A percentile compares a stretch with the other conserved stretches of the same genome.
Evolutionary conservation across 2,888 invertebrate genomes (phyloP).

Genomic region (Lissocephala sabroskyi): DNA sequence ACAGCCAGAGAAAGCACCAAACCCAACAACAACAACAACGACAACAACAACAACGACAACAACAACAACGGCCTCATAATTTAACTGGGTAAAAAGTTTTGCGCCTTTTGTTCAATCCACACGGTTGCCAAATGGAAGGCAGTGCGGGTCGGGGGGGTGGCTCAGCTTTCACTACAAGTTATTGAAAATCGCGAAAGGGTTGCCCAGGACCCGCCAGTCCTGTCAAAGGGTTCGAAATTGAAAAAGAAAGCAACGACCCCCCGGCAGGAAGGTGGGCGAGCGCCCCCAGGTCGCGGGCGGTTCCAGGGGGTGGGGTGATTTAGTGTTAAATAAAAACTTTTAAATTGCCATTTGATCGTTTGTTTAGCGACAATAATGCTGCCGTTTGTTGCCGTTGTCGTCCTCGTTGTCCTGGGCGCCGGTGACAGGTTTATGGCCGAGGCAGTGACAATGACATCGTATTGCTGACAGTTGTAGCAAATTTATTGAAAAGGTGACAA

Average conservation of each 20-base stretch:
- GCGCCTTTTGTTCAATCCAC: constrained; percentile 48
- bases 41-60: constrained; percentile 1
- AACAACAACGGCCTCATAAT: constrained; percentile 53
- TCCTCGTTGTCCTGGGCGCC: constrained; percentile 11
- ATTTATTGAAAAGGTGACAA: constrained; percentile 62
- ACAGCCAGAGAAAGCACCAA: neutral
- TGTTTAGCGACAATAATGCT: constrained; percentile 70
- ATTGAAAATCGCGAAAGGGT: constrained; percentile 59
- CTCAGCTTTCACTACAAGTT: constrained; percentile 48
- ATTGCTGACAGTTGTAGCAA: constrained; percentile 64
- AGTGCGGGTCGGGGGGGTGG: neutral
- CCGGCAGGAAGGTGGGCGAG: too few species aligned
- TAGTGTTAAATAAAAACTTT: constrained; percentile 67
- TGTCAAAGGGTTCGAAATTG: constrained; percentile 54
- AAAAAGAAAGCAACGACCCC: constrained; percentile 51
- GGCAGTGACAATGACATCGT: constrained; percentile 63
- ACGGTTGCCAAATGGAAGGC: neutral
- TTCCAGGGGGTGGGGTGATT: constrained; percentile 53
- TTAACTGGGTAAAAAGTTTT: constrained; percentile 57
- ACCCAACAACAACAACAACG: neutral
- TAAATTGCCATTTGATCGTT: constrained; percentile 71
- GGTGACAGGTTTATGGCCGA: constrained; percentile 55
- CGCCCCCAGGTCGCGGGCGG: constrained; percentile 36
- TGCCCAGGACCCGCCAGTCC: constrained; percentile 15
- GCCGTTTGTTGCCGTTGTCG: constrained; percentile 25